phyloP scores from a whole-genome alignment of 2,113 vertebrate species.

The Fregata magnificens region DNA sequence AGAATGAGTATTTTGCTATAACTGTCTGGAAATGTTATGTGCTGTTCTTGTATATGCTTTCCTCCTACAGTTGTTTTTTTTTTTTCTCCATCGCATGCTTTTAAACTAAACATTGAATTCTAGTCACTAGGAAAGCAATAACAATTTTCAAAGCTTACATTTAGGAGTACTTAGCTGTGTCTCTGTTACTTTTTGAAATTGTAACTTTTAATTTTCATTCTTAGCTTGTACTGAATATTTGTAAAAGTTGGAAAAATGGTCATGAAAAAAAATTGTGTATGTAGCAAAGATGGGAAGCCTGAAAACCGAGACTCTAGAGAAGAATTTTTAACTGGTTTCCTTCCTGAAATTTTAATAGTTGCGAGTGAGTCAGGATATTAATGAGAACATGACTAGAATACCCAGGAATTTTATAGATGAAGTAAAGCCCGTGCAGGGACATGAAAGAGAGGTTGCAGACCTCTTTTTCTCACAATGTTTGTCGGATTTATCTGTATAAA shows the following conservation, averaged over 20 bases:
- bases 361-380: not conserved
- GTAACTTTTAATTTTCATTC: not conserved
- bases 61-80: not conserved
- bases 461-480: not conserved
- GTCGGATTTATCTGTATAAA: not conserved
- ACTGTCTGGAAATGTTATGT: not conserved
- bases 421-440: not conserved
- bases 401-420: not conserved
- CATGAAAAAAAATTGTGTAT: not conserved
- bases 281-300: not conserved
- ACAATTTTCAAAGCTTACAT: not conserved
- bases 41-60: not conserved
- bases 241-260: not conserved
- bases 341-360: not conserved
- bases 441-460: not conserved
- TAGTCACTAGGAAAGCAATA: not conserved
- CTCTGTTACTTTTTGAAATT: not conserved
- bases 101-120: not conserved
- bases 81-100: fast-evolving
- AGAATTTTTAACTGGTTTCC: not conserved
- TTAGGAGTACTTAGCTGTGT: not conserved
- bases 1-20: not conserved
- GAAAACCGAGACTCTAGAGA: not conserved
- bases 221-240: not conserved
- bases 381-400: not conserved